These are phyloP conservation scores for Anabas testudineus DNA, from an alignment of 2,797 vertebrate genomes.

Conservation along the genomic window DNA sequence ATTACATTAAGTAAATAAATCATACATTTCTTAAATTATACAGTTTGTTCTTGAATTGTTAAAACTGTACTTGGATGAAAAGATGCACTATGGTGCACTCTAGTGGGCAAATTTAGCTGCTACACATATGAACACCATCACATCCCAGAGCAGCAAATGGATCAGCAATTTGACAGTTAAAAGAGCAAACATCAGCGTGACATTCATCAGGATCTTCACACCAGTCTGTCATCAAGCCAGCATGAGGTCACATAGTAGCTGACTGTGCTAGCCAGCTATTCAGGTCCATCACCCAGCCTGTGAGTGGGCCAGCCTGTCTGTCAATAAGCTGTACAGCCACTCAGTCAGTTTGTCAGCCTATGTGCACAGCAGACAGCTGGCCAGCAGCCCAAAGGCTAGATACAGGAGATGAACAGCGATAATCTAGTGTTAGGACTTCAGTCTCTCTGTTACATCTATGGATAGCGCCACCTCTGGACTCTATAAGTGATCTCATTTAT, in stretches of 20 bases:
- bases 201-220: slow-evolving; percentile 32
- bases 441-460: neutral
- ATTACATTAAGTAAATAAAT: neutral
- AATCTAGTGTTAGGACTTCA: neutral
- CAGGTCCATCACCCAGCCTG: neutral
- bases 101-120: slow-evolving; percentile 37
- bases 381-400: neutral
- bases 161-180: neutral
- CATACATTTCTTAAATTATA: neutral
- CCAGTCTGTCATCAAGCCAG: slow-evolving; percentile 21
- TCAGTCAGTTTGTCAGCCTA: slow-evolving; percentile 37
- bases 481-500: too few relatives aligned
- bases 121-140: neutral
- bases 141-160: neutral
- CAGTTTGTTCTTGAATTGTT: neutral
- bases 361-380: slow-evolving; percentile 33
- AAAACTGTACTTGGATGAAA: neutral
- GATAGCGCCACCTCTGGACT: too few relatives aligned
- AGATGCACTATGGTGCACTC: slow-evolving; percentile 25
- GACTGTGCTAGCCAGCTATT: neutral
- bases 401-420: neutral
- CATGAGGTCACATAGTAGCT: slow-evolving; percentile 1
- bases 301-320: neutral
- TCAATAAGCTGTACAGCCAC: slow-evolving; percentile 25
- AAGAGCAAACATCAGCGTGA: slow-evolving; percentile 21